Conservation (phyloP, 2,113 vertebrate species). For the Chaetura pelagica region DNA sequence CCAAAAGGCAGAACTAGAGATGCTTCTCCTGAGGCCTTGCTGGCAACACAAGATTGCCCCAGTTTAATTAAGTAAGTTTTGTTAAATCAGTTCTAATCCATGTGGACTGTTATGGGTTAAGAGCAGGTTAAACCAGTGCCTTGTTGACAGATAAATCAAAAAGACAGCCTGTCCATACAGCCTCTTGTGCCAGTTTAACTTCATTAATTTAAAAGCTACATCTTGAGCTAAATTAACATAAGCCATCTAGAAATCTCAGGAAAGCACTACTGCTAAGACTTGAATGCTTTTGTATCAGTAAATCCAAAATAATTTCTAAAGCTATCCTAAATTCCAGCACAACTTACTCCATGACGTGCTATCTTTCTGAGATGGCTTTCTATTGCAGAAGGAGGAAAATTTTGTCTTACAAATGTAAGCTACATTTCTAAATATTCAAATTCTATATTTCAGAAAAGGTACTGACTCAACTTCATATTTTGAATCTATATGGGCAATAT, state of each 20-base stretch:
- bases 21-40: conserved; percentile 49
- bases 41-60: conserved; percentile 45
- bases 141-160: conserved; percentile 65
- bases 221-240: conserved; percentile 7
- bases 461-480: background rate
- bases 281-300: background rate
- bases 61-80: conserved; percentile 62
- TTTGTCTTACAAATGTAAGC: background rate
- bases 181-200: background rate
- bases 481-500: background rate
- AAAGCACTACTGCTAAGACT: background rate
- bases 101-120: conserved; percentile 25
- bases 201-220: conserved; percentile 33
- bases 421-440: background rate
- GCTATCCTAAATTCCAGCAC: background rate
- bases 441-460: background rate
- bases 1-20: conserved; percentile 61
- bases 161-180: conserved; percentile 41
- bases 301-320: background rate
- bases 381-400: background rate
- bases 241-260: background rate
- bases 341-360: background rate
- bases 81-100: conserved; percentile 59
- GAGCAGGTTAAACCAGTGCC: conserved; percentile 44
- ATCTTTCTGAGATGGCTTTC: background rate